Percentiles rank a stretch among this genome's conserved stretches.
Conservation (phyloP, 2,113 vertebrate genomes). For the human (Homo sapiens) region GRCh38 chr20:61041501-61042000, state of each 20-base stretch:
- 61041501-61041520: background rate
- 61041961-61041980: background rate
- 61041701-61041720: background rate
- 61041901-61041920: background rate
- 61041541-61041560: no score
- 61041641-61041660: background rate
- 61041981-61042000: no score
- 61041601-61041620: rapidly evolving
- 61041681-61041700: no score
- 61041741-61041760: background rate
- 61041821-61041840: rapidly evolving
- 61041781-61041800: background rate
- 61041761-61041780: rapidly evolving
- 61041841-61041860: rapidly evolving
- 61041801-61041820: rapidly evolving
- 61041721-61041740: background rate
- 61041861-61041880: no score
- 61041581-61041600: background rate
- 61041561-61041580: background rate
- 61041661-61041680: background rate
- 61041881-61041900: background rate
- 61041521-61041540: background rate
- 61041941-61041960: background rate
- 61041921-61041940: rapidly evolving
- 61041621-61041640: background rate